phyloP scores from a whole-genome alignment of 23 tunicate species.

The Halocynthia roretzi region DNA sequence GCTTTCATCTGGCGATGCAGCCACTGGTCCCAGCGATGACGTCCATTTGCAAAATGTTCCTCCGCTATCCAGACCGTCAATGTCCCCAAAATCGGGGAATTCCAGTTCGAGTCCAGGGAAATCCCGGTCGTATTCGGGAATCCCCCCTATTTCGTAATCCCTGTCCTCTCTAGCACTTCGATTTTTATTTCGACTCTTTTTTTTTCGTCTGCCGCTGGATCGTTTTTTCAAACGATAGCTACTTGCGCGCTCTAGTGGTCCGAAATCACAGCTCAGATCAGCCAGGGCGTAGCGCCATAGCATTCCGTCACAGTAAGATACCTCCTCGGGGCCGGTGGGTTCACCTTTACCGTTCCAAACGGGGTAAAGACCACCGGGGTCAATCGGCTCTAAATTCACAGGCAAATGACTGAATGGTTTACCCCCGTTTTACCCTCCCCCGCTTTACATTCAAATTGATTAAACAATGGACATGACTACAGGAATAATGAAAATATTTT shows the following conservation, averaged over 20 bases:
- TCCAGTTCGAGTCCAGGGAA: conserved; percentile 3
- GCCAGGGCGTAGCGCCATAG: conserved; percentile 47
- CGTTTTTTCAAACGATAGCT: too few species aligned
- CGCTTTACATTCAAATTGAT: too few species aligned
- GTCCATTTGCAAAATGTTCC: conserved; percentile 14
- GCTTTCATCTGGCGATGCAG: not conserved
- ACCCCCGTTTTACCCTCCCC: too few species aligned
- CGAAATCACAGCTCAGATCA: conserved; percentile 88
- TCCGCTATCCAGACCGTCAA: conserved; percentile 5
- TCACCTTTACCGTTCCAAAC: conserved; percentile 1
- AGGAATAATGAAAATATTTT: too few species aligned
- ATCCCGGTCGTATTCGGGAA: conserved; percentile 3
- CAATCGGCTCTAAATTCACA: not conserved
- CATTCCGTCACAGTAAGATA: conserved; percentile 15
- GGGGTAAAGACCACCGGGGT: conserved; percentile 1
- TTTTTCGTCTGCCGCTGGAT: not conserved
- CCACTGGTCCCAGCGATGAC: not conserved
- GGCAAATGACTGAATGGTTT: too few species aligned
- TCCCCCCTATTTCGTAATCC: not conserved
- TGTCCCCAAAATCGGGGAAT: conserved; percentile 7
- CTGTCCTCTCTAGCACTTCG: not conserved
- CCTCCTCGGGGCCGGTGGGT: conserved; percentile 22
- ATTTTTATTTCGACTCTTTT: not conserved
- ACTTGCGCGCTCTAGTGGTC: not conserved
- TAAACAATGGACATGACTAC: too few species aligned